A percentile compares a stretch with the other conserved stretches of the same genome.
Evolutionary conservation across 2,888 invertebrate species (phyloP).

Genomic region (Caenorhabditis afra): DNA sequence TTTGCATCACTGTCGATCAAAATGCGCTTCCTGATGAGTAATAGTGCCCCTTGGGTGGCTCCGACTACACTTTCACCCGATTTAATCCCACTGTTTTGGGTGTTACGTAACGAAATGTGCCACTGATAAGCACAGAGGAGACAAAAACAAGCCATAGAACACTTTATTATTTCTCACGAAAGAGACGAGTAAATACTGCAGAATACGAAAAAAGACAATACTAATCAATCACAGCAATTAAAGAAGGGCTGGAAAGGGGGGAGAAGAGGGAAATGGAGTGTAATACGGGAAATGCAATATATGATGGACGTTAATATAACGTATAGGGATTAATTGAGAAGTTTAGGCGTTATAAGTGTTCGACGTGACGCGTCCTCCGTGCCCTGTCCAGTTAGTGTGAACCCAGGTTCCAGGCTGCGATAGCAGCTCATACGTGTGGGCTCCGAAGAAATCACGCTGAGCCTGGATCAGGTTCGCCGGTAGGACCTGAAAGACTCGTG

Average conservation of each 20-base stretch:
- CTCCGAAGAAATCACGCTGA: conserved; percentile 94
- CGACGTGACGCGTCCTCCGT: conserved; percentile 95
- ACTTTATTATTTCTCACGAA: conserved; percentile 58
- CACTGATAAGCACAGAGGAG: conserved; percentile 20
- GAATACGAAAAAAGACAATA: conserved; percentile 19
- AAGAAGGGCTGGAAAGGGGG: conserved; percentile 16
- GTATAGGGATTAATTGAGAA: background rate
- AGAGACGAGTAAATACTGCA: conserved; percentile 32
- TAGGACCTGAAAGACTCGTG: conserved; percentile 83
- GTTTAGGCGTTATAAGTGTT: conserved; percentile 89
- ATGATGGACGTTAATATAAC: conserved; percentile 50
- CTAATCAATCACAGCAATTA: conserved; percentile 43
- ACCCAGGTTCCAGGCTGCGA: conserved; percentile 88
- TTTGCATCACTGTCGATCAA: background rate
- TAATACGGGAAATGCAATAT: background rate
- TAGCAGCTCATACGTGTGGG: conserved; percentile 96
- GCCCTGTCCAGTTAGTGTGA: conserved; percentile 99
- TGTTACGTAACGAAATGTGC: conserved; percentile 17
- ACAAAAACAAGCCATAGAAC: conserved; percentile 45
- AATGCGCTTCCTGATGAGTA: background rate
- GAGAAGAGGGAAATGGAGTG: background rate
- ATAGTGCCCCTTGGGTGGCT: background rate
- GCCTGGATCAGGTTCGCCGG: conserved; percentile 94
- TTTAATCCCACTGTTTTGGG: conserved; percentile 36
- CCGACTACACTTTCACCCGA: conserved; percentile 11